These are phyloP conservation scores for Takifugu bimaculatus DNA, from an alignment of 2,113 vertebrate species.

Conservation along the genomic window DNA sequence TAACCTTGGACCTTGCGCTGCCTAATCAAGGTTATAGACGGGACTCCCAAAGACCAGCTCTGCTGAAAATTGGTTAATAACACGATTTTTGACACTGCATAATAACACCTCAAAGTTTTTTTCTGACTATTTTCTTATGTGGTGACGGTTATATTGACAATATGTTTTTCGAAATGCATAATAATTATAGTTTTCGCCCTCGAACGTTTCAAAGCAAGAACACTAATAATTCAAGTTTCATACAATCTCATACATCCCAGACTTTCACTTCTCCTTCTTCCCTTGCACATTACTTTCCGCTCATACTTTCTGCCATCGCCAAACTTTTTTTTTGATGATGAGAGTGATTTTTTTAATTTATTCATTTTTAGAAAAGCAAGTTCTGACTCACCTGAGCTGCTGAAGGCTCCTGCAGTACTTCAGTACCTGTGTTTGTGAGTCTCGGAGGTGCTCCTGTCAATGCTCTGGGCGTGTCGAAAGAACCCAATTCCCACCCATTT, in stretches of 20 bases:
- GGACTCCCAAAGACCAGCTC: background rate
- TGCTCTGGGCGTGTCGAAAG: slow-evolving; percentile 9
- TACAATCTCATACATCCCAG: too few relatives aligned
- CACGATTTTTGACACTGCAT: background rate
- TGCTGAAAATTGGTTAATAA: background rate
- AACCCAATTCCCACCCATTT: slow-evolving; percentile 16
- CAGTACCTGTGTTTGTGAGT: slow-evolving; percentile 31
- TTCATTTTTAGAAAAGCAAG: background rate
- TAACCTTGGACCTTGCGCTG: slow-evolving; percentile 59
- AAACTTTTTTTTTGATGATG: background rate
- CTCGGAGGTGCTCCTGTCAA: slow-evolving; percentile 9
- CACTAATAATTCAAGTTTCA: too few relatives aligned
- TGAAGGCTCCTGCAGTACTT: slow-evolving; percentile 25
- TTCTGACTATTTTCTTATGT: too few relatives aligned
- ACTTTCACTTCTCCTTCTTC: too few relatives aligned
- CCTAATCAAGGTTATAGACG: slow-evolving; percentile 25
- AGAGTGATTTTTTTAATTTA: background rate
- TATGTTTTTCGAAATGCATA: too few relatives aligned
- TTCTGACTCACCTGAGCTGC: slow-evolving; percentile 54
- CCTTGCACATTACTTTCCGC: too few relatives aligned
- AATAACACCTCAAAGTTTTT: too few relatives aligned
- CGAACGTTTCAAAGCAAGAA: too few relatives aligned
- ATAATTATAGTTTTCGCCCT: too few relatives aligned
- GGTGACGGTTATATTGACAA: too few relatives aligned
- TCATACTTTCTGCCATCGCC: background rate